Evolutionary conservation across 2,797 vertebrate species (phyloP), one percentile per base, ranked within the genome.

Genomic region (Aplochiton taeniatus): DNA sequence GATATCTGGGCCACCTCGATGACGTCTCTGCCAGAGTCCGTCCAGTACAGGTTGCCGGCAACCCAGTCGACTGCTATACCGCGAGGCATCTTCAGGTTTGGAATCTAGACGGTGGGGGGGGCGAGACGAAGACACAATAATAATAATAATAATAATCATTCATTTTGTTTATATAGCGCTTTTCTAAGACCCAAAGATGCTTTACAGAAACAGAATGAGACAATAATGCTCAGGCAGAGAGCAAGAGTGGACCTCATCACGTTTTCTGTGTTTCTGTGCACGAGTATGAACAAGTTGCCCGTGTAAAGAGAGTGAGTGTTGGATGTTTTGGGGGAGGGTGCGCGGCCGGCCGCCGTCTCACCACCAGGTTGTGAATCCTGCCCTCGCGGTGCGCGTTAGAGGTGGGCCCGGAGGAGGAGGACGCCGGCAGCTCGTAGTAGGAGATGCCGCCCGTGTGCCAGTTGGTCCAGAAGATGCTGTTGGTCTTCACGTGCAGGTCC

Each of bases 31-130:
- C 96, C 97, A 0, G 96, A 96, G 86, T 99, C 97, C 0, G 97
- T 99, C 97, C 97, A 99, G 89, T 99, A 99, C 69, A 99, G 91
- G 74, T 98, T 98, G 20, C 94, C 95, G 0, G 96, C 96, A 44
- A 99, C 96, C 97, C 97, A 99, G 85, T 99, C 97, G 0, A 99
- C 90, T 1, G 97, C 97, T 0, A 98, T 96, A 4, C 97, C 97
- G 44, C 96, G 91, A 0, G 97, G 97, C 92, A 97, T 98, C 90
- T 98, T 98, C 78, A 98, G 85, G 65, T 94, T 95, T 0, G 94
- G 94, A 81, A 98, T 98, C 96, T 99, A 85, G 0, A 11, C 0
- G 61, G 43, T 18, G 63, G 31, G 63, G 57, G 8, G 0, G 20
- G 16, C 12, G 11, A 20, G 9, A 50, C 8, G 1, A 48, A 11